phyloP scores from a whole-genome alignment of 2,888 invertebrate genomes.

The Thysanoteuthis rhombus region DNA sequence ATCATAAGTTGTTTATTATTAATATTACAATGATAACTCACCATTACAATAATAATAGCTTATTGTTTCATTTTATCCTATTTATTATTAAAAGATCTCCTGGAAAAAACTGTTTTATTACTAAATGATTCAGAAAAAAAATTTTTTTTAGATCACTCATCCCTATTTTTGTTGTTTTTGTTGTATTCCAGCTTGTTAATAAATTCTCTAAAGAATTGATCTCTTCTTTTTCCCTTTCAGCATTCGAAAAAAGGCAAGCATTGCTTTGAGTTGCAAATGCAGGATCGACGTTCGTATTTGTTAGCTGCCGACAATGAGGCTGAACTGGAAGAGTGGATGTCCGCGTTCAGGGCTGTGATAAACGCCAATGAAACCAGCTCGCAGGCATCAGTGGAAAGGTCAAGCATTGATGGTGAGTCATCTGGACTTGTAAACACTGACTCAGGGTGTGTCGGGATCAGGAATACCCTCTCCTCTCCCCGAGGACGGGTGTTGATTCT shows the following conservation, averaged over 20 bases:
- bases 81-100: too few relatives aligned
- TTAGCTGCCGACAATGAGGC: slow-evolving; percentile 87
- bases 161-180: too few relatives aligned
- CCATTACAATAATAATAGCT: too few relatives aligned
- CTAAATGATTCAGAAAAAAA: too few relatives aligned
- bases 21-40: too few relatives aligned
- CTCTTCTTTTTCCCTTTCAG: slow-evolving; percentile 62
- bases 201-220: too few relatives aligned
- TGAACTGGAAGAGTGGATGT: slow-evolving; percentile 85
- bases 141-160: too few relatives aligned
- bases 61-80: too few relatives aligned
- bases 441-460: neutral
- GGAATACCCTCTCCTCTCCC: neutral
- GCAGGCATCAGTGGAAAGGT: slow-evolving; percentile 50
- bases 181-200: too few relatives aligned
- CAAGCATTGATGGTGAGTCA: slow-evolving; percentile 22
- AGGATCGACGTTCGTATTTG: slow-evolving; percentile 84
- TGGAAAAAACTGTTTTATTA: too few relatives aligned
- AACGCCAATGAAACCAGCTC: slow-evolving; percentile 69
- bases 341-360: slow-evolving; percentile 83
- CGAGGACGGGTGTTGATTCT: neutral
- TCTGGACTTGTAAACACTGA: neutral
- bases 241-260: slow-evolving; percentile 85
- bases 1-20: too few relatives aligned
- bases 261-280: slow-evolving; percentile 89